Base-by-base conservation (phyloP, 2,888 invertebrate genomes). In the Himalopsyche kuldschensis region DNA sequence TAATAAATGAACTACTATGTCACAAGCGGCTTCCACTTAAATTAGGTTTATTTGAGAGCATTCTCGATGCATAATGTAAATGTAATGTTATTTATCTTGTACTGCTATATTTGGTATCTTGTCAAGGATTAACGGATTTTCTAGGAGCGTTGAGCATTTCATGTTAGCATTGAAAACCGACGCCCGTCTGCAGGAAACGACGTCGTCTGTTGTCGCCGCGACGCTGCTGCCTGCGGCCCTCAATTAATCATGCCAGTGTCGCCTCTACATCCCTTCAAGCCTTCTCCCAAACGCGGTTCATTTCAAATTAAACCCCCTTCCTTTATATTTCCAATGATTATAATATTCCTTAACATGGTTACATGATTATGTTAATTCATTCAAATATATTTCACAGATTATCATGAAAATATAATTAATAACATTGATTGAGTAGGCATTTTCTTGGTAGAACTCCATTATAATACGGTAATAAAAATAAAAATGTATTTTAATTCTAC, bases 211-310 rank as follows among this genome's bases (percentile, higher is more conserved):
- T 55, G 55, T 55, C 55, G 55, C 55, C 55, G 30, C 79, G 82
- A 79, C 69, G 24, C 78, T 47, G 63, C 63, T 79, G 41, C 27
- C 75, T 63, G 32, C 55, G 82, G 79, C 75, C 82, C 82, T 82
- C 82, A 82, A 82, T 82, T 82, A 82, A 82, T 82, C 82, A 82
- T 82, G 78, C 35, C 82, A 30, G 82, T 82, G 78, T 82, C 82
- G 79, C 82, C 82, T 75, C 55, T 32, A 78, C 79, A 69, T 79
- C 63, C 82, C 78, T 75, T 55, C 78, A 82, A 78, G 79, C 82
- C 82, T 55, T n/a, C 55, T 41, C 11, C 41, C 41, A 41, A n/a
- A 41, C 6, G 41, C 41, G 41, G 41, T 55, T 55, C 55, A 55
- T 55, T 55, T 55, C 55, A 24, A 55, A 55, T 55, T 55, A 20